These are phyloP conservation scores for Lethenteron camtschaticum DNA, from an alignment of 2,113 vertebrate genomes.

Conservation along the genomic window DNA sequence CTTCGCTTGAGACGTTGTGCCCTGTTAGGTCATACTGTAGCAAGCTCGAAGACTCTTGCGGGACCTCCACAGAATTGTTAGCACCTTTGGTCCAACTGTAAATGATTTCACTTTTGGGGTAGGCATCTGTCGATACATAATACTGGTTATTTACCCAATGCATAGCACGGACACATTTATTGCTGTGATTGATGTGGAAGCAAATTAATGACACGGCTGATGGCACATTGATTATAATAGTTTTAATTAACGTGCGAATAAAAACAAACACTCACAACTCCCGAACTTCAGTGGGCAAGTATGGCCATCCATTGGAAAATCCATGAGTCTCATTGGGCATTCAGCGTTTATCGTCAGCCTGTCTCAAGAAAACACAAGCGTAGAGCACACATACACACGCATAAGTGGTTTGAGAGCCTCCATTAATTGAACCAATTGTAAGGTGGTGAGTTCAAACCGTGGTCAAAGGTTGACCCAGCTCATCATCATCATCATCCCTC, in stretches of 20 bases:
- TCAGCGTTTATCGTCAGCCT: conserved; percentile 48
- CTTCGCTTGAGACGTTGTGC: conserved; percentile 21
- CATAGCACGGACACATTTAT: no score
- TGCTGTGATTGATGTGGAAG: no score
- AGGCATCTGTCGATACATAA: conserved; percentile 24
- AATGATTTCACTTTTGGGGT: conserved; percentile 39
- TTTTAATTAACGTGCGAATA: no score
- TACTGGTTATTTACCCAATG: not conserved
- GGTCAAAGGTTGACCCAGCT: not conserved
- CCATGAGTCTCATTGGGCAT: conserved; percentile 45
- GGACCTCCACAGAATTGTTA: conserved; percentile 35
- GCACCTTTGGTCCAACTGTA: conserved; percentile 49
- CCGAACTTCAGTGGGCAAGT: conserved; percentile 46
- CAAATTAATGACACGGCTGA: no score
- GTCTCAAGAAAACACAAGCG: not conserved
- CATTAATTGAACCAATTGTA: no score
- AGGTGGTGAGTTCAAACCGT: not conserved
- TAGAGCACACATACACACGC: no score
- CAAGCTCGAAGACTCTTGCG: conserved; percentile 37
- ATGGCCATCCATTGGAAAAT: conserved; percentile 48
- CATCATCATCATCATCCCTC: not conserved
- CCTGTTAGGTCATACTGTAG: conserved; percentile 43
- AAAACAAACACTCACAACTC: conserved; percentile 28
- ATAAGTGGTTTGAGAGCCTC: no score
- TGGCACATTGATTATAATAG: no score